Base-by-base conservation (phyloP, 2,797 vertebrate genomes). In the Rhyacichthys aspro region DNA sequence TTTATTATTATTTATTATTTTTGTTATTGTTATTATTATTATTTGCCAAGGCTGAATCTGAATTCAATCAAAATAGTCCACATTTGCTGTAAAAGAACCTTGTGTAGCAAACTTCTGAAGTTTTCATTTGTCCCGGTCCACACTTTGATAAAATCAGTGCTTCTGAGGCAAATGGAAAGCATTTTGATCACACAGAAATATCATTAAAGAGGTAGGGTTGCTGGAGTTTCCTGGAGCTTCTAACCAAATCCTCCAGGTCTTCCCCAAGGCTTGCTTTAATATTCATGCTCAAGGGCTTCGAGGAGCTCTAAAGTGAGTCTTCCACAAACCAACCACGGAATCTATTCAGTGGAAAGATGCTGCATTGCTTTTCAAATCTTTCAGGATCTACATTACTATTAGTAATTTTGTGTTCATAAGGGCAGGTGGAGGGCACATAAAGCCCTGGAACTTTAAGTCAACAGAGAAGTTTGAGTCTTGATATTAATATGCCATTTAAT, bases 171-270 rank as follows among this genome's bases (percentile, higher is more conserved):
- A 11, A 50, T 12, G n/a, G 32, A 50, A 50, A 50, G 48, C 15
- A 5, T 11, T 17, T 5, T 49, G 33, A 15, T 49, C 8, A 16
- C 36, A 15, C 15, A 36, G n/a, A 50, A 36, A 48, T n/a, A n/a
- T 50, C 47, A 50, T 50, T 32, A 50, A 50, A 50, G n/a, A 50
- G 47, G 47, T 33, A 8, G 15, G 47, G 15, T 50, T 50, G 33
- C 15, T 11, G n/a, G 34, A 50, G 47, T 50, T 50, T 36, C 47
- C 47, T 50, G 32, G 9, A 50, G 34, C 32, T 50, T 50, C 47
- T 50, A 2, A 9, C 32, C 32, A 36, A 17, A 50, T 36, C 33
- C 48, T 50, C n/a, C 48, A 50, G 48, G 48, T 50, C 32, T 17
- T 32, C 48, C 47, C 48, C n/a, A 32, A 36, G 48, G 32, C 48